phyloP scores from a whole-genome alignment of 1,140 invertebrate genomes.

The Andrena cerasifolii region DNA sequence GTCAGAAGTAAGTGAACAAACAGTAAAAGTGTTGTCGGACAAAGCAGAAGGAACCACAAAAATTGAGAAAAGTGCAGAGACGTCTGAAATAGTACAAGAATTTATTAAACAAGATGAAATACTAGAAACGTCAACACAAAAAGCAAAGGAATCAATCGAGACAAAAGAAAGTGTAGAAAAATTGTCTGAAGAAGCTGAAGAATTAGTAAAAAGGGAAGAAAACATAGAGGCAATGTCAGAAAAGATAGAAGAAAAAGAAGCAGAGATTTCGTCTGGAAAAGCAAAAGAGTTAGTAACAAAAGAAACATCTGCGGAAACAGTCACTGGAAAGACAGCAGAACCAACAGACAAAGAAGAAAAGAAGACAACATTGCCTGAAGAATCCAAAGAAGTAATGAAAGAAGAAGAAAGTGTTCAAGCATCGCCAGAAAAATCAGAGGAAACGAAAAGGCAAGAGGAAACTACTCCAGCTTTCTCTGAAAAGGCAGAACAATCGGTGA shows the following conservation, averaged over 20 bases:
- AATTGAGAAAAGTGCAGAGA: no score
- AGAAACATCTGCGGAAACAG: neutral
- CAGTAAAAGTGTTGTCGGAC: no score
- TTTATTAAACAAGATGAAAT: neutral
- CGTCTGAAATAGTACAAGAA: neutral
- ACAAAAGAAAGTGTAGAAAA: neutral
- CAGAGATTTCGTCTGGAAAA: no score
- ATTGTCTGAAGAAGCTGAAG: neutral
- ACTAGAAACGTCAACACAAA: neutral
- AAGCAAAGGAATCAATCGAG: neutral
- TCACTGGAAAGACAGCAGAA: neutral
- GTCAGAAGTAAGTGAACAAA: no score
- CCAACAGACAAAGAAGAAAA: neutral
- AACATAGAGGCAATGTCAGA: neutral
- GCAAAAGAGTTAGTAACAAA: no score
- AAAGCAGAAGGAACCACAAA: no score
- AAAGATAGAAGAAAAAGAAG: neutral
- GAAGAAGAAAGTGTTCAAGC: neutral
- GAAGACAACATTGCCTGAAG: neutral
- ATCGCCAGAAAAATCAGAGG: neutral
- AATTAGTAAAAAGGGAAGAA: constrained; percentile 3
- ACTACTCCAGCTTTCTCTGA: neutral
- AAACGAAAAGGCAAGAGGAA: neutral
- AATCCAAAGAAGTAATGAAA: neutral
- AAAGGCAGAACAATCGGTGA: neutral